phyloP scores from a whole-genome alignment of 2,113 vertebrate genomes.

The Sebastes schlegelii region DNA sequence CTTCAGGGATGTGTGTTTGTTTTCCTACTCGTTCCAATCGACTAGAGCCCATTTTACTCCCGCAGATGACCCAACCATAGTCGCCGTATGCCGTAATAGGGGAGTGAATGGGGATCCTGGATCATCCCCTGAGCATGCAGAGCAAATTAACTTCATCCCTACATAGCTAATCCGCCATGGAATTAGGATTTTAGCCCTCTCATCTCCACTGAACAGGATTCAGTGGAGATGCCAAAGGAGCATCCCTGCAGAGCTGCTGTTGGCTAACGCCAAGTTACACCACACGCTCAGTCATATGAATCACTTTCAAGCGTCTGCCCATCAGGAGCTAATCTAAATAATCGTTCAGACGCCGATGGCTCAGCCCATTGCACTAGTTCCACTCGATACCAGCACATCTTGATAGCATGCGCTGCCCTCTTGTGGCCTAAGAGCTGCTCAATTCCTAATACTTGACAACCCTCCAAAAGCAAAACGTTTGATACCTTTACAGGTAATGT shows the following conservation, averaged over 20 bases:
- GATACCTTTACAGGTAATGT: too few relatives aligned
- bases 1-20: conserved; percentile 30
- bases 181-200: conserved; percentile 73
- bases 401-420: too few relatives aligned
- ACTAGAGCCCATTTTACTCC: conserved; percentile 24
- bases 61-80: conserved; percentile 28
- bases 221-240: conserved; percentile 36
- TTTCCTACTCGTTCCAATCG: background rate
- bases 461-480: too few relatives aligned
- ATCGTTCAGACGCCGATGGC: too few relatives aligned
- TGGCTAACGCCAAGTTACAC: conserved; percentile 25
- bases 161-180: conserved; percentile 71
- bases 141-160: conserved; percentile 77
- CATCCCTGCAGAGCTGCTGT: conserved; percentile 14
- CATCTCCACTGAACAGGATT: conserved; percentile 48
- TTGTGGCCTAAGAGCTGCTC: too few relatives aligned
- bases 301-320: background rate
- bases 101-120: conserved; percentile 58
- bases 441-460: too few relatives aligned
- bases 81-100: conserved; percentile 10
- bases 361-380: too few relatives aligned
- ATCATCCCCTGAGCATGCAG: conserved; percentile 74
- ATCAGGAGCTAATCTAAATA: too few relatives aligned
- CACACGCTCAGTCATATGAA: background rate
- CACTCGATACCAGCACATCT: too few relatives aligned